phyloP scores from a whole-genome alignment of 2,113 vertebrate genomes.

The Alectura lathami region DNA sequence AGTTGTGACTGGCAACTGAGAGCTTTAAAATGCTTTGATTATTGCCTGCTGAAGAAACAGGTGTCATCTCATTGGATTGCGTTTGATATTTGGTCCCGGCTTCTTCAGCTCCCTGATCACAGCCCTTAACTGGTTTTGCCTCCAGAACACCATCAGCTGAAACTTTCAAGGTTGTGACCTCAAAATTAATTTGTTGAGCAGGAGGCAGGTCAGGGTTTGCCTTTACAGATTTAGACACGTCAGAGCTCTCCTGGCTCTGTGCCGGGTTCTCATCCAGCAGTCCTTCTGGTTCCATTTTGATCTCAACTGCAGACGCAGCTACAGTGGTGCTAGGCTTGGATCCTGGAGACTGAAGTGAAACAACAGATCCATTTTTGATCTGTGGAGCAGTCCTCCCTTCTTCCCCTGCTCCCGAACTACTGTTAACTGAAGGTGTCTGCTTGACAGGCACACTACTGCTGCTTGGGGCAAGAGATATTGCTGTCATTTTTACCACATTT shows the following conservation, averaged over 20 bases:
- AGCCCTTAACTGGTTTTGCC: conserved; percentile 76
- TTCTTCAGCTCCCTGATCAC: conserved; percentile 77
- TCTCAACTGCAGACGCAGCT: conserved; percentile 76
- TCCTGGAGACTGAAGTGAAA: conserved; percentile 83
- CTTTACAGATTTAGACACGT: conserved; percentile 60
- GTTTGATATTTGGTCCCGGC: conserved; percentile 79
- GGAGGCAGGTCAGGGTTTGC: conserved; percentile 53
- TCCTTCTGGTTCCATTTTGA: conserved; percentile 89
- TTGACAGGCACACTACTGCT: conserved; percentile 79
- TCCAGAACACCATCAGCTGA: conserved; percentile 81
- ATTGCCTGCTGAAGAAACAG: conserved; percentile 79
- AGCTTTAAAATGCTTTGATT: conserved; percentile 80
- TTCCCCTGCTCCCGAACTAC: conserved; percentile 71
- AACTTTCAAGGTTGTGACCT: conserved; percentile 77
- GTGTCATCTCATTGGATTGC: conserved; percentile 69
- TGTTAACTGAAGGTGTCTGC: conserved; percentile 80
- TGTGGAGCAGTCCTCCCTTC: conserved; percentile 78
- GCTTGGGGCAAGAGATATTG: conserved; percentile 90
- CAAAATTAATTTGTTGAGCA: conserved; percentile 70
- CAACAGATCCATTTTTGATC: conserved; percentile 83
- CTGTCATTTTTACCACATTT: conserved; percentile 94
- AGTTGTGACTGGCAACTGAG: conserved; percentile 75
- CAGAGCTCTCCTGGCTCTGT: conserved; percentile 75
- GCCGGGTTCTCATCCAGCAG: conserved; percentile 79
- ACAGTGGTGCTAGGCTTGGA: conserved; percentile 69